Conservation (phyloP, 2,113 vertebrate species). For the Atlantisia rogersi region DNA sequence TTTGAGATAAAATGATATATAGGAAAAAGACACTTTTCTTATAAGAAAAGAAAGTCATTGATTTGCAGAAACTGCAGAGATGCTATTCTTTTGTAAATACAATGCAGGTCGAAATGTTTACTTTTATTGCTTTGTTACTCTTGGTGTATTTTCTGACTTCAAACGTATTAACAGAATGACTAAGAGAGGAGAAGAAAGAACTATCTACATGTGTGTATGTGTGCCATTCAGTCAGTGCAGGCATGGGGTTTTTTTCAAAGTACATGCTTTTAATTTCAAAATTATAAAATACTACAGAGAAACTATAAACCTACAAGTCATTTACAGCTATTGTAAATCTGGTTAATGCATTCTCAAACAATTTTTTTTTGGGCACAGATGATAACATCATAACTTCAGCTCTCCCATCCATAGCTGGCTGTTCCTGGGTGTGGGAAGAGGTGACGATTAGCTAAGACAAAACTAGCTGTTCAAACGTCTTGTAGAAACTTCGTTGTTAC, state of each 20-base stretch:
- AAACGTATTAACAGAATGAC: background rate
- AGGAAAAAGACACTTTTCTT: background rate
- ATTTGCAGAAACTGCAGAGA: background rate
- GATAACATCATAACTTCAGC: conserved; percentile 33
- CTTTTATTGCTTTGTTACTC: background rate
- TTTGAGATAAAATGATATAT: background rate
- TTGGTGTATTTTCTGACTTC: background rate
- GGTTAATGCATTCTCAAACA: background rate
- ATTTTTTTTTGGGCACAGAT: conserved; percentile 41
- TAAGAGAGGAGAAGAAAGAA: background rate
- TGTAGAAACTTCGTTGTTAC: conserved; percentile 21
- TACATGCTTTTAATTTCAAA: background rate
- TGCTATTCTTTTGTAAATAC: background rate
- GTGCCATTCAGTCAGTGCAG: background rate
- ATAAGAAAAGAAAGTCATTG: background rate
- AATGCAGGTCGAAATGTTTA: background rate
- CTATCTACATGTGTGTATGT: background rate
- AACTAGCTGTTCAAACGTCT: conserved; percentile 34
- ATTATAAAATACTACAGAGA: background rate
- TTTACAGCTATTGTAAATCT: background rate
- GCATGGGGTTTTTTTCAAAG: background rate
- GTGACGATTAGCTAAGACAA: conserved; percentile 47
- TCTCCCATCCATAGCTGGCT: conserved; percentile 30
- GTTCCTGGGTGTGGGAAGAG: conserved; percentile 36
- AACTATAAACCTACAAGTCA: background rate